Conservation (phyloP, 2,888 invertebrate genomes). For the Ethmia dodecea region DNA sequence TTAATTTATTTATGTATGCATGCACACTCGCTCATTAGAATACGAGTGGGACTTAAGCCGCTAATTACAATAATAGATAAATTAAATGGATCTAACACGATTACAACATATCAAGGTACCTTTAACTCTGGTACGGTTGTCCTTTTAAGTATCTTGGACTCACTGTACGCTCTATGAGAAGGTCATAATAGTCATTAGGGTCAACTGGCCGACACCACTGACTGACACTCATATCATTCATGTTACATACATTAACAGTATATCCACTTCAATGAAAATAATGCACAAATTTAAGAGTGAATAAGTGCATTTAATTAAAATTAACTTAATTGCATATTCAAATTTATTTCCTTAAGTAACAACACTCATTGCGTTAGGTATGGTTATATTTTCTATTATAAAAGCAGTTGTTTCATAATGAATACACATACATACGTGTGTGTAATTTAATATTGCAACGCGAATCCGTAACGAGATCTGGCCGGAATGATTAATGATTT, state of each 20-base stretch:
- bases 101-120: no score
- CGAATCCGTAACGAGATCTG: conserved; percentile 21
- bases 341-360: neutral
- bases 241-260: conserved; percentile 7
- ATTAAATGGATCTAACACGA: no score
- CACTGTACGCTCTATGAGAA: conserved; percentile 29
- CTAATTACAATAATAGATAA: no score
- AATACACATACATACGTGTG: no score
- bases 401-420: conserved; percentile 14
- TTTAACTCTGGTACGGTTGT: no score
- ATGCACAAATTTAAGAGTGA: neutral
- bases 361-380: neutral
- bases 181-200: conserved; percentile 61
- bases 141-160: no score
- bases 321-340: neutral
- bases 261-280: no score
- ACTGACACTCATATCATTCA: conserved; percentile 15
- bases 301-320: neutral
- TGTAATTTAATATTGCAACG: conserved; percentile 27
- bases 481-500: conserved; percentile 18
- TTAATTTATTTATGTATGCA: no score
- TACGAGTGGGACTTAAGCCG: no score
- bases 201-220: conserved; percentile 47
- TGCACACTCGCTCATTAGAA: no score
- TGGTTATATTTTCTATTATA: neutral